phyloP scores from a whole-genome alignment of 2,113 vertebrate genomes.

The Enhydra lutris region DNA sequence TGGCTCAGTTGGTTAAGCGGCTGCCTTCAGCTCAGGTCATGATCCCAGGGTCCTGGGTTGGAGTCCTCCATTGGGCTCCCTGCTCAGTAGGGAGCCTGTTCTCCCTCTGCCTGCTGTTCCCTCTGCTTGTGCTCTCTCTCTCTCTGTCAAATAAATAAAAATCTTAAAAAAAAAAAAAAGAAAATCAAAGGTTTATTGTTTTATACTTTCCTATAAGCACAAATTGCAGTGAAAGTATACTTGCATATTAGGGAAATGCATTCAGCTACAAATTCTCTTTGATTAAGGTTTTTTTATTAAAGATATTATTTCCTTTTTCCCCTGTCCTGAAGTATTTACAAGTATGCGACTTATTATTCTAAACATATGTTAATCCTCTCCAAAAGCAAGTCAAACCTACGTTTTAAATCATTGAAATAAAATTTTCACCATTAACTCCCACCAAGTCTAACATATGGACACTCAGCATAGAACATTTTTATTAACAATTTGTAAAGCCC shows the following conservation, averaged over 20 bases:
- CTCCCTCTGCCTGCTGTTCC: too few species aligned
- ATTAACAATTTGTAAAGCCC: neutral
- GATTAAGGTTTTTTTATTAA: neutral
- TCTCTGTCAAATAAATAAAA: too few species aligned
- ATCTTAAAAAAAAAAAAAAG: neutral
- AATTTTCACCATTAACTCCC: neutral
- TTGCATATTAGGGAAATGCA: neutral
- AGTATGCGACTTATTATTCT: neutral
- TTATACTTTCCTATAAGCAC: neutral
- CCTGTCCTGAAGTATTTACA: conserved; percentile 11
- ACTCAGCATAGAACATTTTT: neutral
- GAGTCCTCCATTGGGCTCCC: too few species aligned
- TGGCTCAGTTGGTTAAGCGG: too few species aligned
- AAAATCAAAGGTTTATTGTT: neutral
- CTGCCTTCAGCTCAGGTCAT: too few species aligned
- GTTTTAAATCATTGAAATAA: conserved; percentile 15
- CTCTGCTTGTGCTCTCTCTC: too few species aligned
- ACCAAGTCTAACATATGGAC: neutral
- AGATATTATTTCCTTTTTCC: neutral
- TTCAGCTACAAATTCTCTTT: neutral
- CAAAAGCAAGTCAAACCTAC: neutral
- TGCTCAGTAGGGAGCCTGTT: too few species aligned
- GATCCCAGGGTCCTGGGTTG: too few species aligned
- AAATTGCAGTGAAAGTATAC: neutral
- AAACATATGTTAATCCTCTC: neutral